phyloP scores from a whole-genome alignment of 2,888 invertebrate species.

The Acleris sparsana region DNA sequence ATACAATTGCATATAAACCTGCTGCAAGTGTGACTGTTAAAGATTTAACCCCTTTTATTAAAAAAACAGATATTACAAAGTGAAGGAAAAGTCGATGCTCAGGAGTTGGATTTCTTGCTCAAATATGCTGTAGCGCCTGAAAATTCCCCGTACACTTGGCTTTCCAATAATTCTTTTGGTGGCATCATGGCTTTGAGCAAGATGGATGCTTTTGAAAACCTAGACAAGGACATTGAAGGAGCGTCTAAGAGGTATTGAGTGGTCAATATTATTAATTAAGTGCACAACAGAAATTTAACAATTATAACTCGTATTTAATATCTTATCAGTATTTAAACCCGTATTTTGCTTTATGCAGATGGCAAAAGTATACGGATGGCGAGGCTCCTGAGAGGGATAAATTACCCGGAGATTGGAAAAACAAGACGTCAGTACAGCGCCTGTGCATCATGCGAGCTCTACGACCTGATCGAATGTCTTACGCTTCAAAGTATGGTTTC shows the following conservation, averaged over 20 bases:
- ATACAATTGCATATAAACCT: too few relatives aligned
- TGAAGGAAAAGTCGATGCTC: conserved; percentile 86
- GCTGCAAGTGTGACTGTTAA: too few relatives aligned
- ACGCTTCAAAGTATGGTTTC: conserved; percentile 88
- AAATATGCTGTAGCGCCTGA: conserved; percentile 91
- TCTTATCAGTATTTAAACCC: too few relatives aligned
- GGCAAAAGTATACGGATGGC: conserved; percentile 96
- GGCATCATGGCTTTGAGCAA: conserved; percentile 91
- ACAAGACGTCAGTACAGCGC: conserved; percentile 91
- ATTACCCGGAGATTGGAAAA: conserved; percentile 98
- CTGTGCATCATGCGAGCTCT: conserved; percentile 96
- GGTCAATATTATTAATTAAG: not conserved
- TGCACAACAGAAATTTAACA: too few relatives aligned
- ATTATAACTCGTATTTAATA: too few relatives aligned
- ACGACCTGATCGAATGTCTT: conserved; percentile 96
- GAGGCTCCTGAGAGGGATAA: conserved; percentile 97
- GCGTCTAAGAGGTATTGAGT: conserved; percentile 87
- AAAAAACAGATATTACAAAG: conserved; percentile 66
- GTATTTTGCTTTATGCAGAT: conserved; percentile 77
- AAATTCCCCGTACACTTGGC: conserved; percentile 90
- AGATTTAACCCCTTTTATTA: not conserved
- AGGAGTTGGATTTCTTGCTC: conserved; percentile 93
- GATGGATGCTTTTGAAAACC: conserved; percentile 90
- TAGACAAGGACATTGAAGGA: conserved; percentile 96
- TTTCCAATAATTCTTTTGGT: conserved; percentile 91